A percentile compares a stretch with the other conserved stretches of the same genome.
These are phyloP conservation scores for Drosophila subpulchrella DNA, from an alignment of 1,140 invertebrate genomes.

Conservation along the genomic window DNA sequence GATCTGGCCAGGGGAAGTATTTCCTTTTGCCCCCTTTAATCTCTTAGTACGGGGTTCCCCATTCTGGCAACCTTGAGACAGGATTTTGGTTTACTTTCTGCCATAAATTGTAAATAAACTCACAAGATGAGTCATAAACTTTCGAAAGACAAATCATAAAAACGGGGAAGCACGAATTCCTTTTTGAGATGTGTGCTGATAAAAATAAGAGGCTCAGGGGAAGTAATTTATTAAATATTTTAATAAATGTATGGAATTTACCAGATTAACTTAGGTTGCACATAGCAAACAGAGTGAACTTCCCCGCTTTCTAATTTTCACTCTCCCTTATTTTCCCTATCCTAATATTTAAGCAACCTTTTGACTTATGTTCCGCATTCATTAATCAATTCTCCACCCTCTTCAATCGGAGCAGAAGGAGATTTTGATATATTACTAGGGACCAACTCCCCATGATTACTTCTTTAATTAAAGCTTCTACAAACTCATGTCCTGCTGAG, in stretches of 20 bases:
- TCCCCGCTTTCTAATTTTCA: neutral
- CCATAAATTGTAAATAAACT: slow-evolving; percentile 47
- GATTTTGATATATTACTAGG: slow-evolving; percentile 47
- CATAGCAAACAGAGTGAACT: neutral
- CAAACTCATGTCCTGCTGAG: slow-evolving; percentile 20
- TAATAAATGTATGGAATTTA: neutral
- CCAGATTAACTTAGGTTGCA: too few species aligned
- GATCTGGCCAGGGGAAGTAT: neutral
- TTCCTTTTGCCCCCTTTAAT: neutral
- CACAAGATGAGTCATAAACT: slow-evolving; percentile 37
- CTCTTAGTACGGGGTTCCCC: neutral
- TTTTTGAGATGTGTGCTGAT: neutral
- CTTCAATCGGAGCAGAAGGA: slow-evolving; percentile 12
- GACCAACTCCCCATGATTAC: slow-evolving; percentile 20
- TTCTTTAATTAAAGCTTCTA: slow-evolving; percentile 59
- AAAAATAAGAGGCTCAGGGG: neutral
- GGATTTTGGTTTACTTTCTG: slow-evolving; percentile 9
- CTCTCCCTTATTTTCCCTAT: too few species aligned
- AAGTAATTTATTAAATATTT: neutral
- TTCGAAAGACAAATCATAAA: slow-evolving; percentile 35
- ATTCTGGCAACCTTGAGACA: slow-evolving; percentile 11
- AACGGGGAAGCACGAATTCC: slow-evolving; percentile 7
- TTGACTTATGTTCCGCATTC: slow-evolving; percentile 1
- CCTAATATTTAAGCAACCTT: slow-evolving; percentile 19
- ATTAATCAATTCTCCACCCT: slow-evolving; percentile 36